Evolutionary conservation across 2,113 vertebrate species (phyloP).

Genomic region (Pseudorhombus dupliciocellatus): DNA sequence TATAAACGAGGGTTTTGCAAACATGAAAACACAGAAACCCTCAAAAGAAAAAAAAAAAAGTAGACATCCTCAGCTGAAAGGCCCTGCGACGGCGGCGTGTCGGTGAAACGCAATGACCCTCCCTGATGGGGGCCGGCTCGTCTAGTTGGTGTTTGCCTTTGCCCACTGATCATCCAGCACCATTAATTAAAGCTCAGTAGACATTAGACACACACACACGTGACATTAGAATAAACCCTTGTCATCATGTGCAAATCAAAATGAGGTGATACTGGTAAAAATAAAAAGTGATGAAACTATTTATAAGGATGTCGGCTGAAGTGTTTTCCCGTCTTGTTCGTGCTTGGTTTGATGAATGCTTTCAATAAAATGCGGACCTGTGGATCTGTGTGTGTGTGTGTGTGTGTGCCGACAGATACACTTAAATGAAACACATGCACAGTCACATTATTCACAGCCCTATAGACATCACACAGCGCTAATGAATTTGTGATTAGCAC

Average conservation of each 20-base stretch:
- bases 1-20: conserved; percentile 30
- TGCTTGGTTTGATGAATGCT: neutral
- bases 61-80: conserved; percentile 31
- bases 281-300: conserved; percentile 2
- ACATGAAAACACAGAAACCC: conserved; percentile 29
- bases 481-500: conserved; percentile 70
- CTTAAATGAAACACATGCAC: conserved; percentile 39
- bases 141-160: conserved; percentile 72
- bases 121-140: conserved; percentile 49
- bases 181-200: conserved; percentile 74
- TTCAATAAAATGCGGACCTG: neutral
- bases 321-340: neutral
- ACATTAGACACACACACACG: conserved; percentile 33
- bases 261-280: conserved; percentile 16
- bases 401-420: conserved; percentile 22
- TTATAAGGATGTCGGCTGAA: conserved; percentile 2
- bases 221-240: conserved; percentile 26
- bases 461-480: conserved; percentile 62
- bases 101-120: conserved; percentile 71
- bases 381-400: too few species aligned
- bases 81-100: conserved; percentile 26
- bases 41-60: neutral
- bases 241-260: neutral
- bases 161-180: conserved; percentile 63
- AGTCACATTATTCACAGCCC: conserved; percentile 24